phyloP scores from a whole-genome alignment of 2,888 invertebrate genomes.

The Halictus ligatus region DNA sequence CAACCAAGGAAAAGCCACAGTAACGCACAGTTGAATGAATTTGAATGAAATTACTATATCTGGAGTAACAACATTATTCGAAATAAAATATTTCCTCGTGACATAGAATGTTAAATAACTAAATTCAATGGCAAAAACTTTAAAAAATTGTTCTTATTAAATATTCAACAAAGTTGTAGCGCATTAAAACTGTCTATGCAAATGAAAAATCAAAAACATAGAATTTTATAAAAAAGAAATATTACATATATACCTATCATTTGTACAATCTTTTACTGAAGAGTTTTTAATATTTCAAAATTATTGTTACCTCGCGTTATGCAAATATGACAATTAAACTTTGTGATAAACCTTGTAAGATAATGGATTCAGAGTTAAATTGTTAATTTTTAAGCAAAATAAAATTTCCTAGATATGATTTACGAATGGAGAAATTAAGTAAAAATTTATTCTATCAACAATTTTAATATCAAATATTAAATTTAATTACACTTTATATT shows the following conservation, averaged over 20 bases:
- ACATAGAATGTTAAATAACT: not conserved
- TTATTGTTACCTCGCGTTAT: too few relatives aligned
- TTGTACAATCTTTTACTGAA: too few relatives aligned
- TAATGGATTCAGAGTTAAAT: too few relatives aligned
- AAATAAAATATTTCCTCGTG: slow-evolving; percentile 30
- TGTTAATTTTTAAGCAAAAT: too few relatives aligned
- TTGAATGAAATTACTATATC: slow-evolving; percentile 61
- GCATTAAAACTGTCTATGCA: not conserved
- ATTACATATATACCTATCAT: too few relatives aligned
- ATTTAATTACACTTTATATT: not conserved
- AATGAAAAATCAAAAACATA: too few relatives aligned
- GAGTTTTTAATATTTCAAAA: too few relatives aligned
- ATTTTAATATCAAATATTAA: not conserved
- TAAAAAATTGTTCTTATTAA: not conserved
- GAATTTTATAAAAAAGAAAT: too few relatives aligned
- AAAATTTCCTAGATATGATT: not conserved
- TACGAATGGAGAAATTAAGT: not conserved
- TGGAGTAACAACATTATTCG: slow-evolving; percentile 53
- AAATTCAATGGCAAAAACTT: not conserved
- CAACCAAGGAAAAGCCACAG: slow-evolving; percentile 65
- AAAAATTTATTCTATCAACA: not conserved
- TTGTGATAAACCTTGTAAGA: too few relatives aligned
- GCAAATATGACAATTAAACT: too few relatives aligned
- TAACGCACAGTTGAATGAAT: slow-evolving; percentile 64
- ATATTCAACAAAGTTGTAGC: not conserved